phyloP scores from a whole-genome alignment of 35 echinoderm and acorn worm species.

The Nesometra sesokonis region DNA sequence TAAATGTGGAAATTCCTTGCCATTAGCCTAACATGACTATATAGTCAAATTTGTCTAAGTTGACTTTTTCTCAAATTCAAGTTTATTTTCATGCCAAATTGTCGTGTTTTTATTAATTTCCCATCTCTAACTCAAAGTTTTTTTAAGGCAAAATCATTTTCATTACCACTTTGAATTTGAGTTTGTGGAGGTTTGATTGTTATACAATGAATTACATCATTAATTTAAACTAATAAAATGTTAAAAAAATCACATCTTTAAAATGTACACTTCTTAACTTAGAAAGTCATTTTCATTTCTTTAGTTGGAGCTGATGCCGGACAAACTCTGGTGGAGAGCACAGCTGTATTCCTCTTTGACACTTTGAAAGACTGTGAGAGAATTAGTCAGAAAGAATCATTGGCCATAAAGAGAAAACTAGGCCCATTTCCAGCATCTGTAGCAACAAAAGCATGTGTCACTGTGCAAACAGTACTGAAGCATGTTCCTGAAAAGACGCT shows the following conservation, averaged over 20 bases:
- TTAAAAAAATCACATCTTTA: not conserved
- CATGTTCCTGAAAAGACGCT: conserved; percentile 36
- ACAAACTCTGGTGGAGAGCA: conserved; percentile 33
- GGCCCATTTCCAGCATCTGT: conserved; percentile 32
- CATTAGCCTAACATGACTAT: no score
- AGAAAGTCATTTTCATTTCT: no score
- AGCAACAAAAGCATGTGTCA: conserved; percentile 13
- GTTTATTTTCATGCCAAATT: no score
- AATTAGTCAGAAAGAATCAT: conserved; percentile 36
- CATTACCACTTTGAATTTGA: no score
- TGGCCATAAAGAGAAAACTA: conserved; percentile 23
- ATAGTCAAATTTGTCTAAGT: no score
- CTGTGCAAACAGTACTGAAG: conserved; percentile 25
- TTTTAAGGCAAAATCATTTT: no score
- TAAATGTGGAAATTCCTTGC: no score
- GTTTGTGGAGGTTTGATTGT: not conserved
- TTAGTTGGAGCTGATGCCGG: conserved; percentile 73
- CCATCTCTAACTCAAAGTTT: no score
- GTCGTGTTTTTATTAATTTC: no score
- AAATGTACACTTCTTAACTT: not conserved
- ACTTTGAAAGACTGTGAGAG: conserved; percentile 46
- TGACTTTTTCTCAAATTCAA: no score
- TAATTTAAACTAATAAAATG: not conserved
- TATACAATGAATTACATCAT: not conserved
- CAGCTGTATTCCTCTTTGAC: conserved; percentile 43